Conservation (phyloP, 1,140 invertebrate genomes). For the Sinella curviseta region DNA sequence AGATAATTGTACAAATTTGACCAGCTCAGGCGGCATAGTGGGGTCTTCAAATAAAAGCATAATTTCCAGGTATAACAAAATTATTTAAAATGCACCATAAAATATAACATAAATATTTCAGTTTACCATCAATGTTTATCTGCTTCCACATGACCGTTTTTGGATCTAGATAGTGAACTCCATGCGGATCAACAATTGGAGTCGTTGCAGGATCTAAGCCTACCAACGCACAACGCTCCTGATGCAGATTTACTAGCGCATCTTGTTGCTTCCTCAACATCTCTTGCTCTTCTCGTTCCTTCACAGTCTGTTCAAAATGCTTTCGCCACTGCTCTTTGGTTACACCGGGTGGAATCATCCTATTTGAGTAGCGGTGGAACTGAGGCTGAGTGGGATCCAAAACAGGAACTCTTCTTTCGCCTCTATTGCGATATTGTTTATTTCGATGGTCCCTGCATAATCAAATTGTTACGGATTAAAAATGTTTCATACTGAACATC, state of each 20-base stretch:
- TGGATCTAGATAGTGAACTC: slow-evolving; percentile 59
- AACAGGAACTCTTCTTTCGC: slow-evolving; percentile 36
- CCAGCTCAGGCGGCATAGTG: slow-evolving; percentile 42
- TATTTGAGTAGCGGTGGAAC: not conserved
- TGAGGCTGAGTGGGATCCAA: slow-evolving; percentile 32
- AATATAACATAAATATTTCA: not conserved
- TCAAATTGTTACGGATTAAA: too few species aligned
- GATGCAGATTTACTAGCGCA: slow-evolving; percentile 65
- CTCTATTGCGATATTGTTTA: slow-evolving; percentile 22
- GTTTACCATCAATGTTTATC: slow-evolving; percentile 40
- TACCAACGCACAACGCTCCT: slow-evolving; percentile 57
- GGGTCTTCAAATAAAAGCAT: slow-evolving; percentile 40
- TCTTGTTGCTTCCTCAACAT: slow-evolving; percentile 64
- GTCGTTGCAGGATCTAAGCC: slow-evolving; percentile 48
- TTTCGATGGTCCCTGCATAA: slow-evolving; percentile 50
- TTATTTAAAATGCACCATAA: not conserved
- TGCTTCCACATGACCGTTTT: slow-evolving; percentile 61
- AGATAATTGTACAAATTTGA: slow-evolving; percentile 32
- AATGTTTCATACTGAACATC: not conserved
- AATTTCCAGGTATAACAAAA: not conserved
- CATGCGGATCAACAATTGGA: slow-evolving; percentile 44
- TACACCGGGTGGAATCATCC: slow-evolving; percentile 56
- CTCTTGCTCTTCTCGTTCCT: slow-evolving; percentile 62
- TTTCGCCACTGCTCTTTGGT: slow-evolving; percentile 72
- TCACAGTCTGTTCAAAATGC: slow-evolving; percentile 75